Percentiles rank a stretch among this genome's conserved stretches.
phyloP scores from a whole-genome alignment of 1,140 invertebrate genomes.

The Psilanteris sp. region DNA sequence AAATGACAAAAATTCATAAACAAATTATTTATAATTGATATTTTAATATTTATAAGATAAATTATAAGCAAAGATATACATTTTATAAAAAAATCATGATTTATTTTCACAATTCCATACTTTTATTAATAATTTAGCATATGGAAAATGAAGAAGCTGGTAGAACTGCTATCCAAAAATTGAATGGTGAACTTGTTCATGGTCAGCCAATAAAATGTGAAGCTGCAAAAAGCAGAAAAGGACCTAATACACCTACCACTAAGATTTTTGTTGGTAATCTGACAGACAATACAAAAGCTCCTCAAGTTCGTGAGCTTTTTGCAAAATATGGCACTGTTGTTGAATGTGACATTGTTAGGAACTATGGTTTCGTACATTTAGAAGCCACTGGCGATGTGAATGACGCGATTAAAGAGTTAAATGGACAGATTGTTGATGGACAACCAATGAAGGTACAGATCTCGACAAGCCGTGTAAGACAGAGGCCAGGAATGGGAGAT shows the following conservation, averaged over 20 bases:
- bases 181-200: conserved; percentile 93
- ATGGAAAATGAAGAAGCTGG: conserved; percentile 96
- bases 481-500: conserved; percentile 96
- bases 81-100: too few relatives aligned
- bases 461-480: conserved; percentile 93
- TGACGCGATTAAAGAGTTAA: conserved; percentile 91
- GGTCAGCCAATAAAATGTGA: conserved; percentile 95
- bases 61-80: too few relatives aligned
- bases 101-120: too few relatives aligned
- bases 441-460: conserved; percentile 94
- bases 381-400: conserved; percentile 90
- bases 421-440: conserved; percentile 90
- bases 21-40: too few relatives aligned
- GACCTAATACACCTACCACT: conserved; percentile 90
- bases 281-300: conserved; percentile 92
- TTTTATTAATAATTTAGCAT: conserved; percentile 85
- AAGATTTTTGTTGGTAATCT: conserved; percentile 95
- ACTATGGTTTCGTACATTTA: conserved; percentile 95
- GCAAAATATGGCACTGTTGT: conserved; percentile 93
- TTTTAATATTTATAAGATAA: too few relatives aligned
- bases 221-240: conserved; percentile 91
- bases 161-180: conserved; percentile 93
- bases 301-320: conserved; percentile 91
- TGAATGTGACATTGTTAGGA: conserved; percentile 94
- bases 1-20: too few relatives aligned